Evolutionary conservation across 1,140 invertebrate genomes (phyloP).

Genomic region (Diabrotica undecimpunctata): DNA sequence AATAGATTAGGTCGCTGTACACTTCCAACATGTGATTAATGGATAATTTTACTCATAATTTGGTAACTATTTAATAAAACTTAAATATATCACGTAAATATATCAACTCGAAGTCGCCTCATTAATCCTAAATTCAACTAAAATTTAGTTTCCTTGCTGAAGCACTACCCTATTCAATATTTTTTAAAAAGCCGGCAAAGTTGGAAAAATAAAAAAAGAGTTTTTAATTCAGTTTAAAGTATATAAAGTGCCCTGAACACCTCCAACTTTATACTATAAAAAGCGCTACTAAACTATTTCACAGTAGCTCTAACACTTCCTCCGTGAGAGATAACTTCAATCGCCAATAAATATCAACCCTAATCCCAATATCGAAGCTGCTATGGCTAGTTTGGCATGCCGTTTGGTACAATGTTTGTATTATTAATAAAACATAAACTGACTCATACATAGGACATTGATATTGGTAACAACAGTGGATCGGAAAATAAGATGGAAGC

Average conservation of each 20-base stretch:
- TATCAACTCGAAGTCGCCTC: too few relatives aligned
- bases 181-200: neutral
- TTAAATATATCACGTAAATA: too few relatives aligned
- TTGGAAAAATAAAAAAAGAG: neutral
- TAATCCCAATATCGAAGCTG: neutral
- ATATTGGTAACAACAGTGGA: too few relatives aligned
- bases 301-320: slow-evolving; percentile 1
- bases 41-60: too few relatives aligned
- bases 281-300: neutral
- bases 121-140: too few relatives aligned
- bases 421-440: too few relatives aligned
- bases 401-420: neutral
- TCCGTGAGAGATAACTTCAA: neutral
- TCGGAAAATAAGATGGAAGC: too few relatives aligned
- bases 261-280: neutral
- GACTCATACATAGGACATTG: too few relatives aligned
- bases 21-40: too few relatives aligned
- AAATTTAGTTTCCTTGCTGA: too few relatives aligned
- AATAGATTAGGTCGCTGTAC: too few relatives aligned
- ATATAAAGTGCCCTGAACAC: neutral
- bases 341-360: neutral
- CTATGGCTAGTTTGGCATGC: neutral
- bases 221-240: neutral
- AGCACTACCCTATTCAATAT: neutral
- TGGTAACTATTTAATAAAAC: too few relatives aligned